Percentiles rank a stretch among this genome's conserved stretches.
Conservation (phyloP, 2,888 invertebrate species). For the Sialis lutaria region DNA sequence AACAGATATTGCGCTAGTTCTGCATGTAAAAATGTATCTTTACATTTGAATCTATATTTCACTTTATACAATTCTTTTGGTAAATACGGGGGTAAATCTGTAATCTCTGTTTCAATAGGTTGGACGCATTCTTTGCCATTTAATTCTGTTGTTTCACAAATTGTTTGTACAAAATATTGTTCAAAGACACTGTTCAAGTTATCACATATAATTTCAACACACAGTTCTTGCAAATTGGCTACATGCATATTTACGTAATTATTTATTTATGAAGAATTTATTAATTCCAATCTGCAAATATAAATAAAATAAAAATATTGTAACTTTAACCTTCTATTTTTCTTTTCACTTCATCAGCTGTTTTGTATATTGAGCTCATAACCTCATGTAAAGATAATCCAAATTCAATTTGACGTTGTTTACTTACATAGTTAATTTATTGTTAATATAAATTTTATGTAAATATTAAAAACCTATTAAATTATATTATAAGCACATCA, state of each 20-base stretch:
- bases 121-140: not conserved
- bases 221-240: constrained; percentile 41
- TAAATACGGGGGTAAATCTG: constrained; percentile 5
- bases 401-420: too few relatives aligned
- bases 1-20: constrained; percentile 39
- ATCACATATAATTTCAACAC: constrained; percentile 44
- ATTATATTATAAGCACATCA: too few relatives aligned
- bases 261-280: not conserved
- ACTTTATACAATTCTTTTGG: not conserved
- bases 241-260: constrained; percentile 34
- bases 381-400: too few relatives aligned
- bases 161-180: constrained; percentile 20
- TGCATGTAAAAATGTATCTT: constrained; percentile 36
- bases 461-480: too few relatives aligned
- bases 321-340: too few relatives aligned
- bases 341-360: too few relatives aligned
- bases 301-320: too few relatives aligned
- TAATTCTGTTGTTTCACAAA: constrained; percentile 9
- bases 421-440: too few relatives aligned
- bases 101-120: constrained; percentile 8
- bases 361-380: too few relatives aligned
- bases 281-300: not conserved
- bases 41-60: constrained; percentile 27
- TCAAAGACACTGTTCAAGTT: constrained; percentile 36
- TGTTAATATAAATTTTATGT: too few relatives aligned